Percentiles rank a stretch among this genome's conserved stretches.
Conservation (phyloP, 2,797 vertebrate species). For the Tinamus major region DNA sequence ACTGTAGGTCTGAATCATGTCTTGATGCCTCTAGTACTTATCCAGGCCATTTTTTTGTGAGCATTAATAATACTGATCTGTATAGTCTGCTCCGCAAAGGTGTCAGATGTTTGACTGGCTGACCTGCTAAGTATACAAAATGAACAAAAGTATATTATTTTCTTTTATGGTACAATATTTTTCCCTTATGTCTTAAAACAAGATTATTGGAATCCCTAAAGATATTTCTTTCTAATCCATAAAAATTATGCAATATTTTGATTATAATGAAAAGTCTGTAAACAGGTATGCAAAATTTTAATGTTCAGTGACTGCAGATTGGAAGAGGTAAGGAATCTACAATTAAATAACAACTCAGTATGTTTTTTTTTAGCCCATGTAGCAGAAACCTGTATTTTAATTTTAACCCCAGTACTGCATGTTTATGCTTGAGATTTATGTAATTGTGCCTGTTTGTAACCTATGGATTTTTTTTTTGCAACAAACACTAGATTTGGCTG, state of each 20-base stretch:
- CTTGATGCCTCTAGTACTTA: neutral
- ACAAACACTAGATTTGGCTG: neutral
- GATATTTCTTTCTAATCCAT: neutral
- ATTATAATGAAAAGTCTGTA: neutral
- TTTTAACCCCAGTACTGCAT: constrained; percentile 19
- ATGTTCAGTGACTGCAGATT: neutral
- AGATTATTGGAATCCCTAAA: neutral
- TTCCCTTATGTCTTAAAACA: neutral
- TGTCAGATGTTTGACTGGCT: neutral
- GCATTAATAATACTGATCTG: neutral
- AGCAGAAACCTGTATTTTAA: constrained; percentile 5
- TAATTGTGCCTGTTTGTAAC: neutral
- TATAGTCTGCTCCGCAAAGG: neutral
- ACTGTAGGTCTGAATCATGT: neutral
- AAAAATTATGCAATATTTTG: neutral
- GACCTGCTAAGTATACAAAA: neutral
- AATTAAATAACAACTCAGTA: neutral
- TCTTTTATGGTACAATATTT: neutral
- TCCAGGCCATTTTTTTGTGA: neutral
- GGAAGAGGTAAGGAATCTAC: neutral
- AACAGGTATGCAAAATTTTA: neutral
- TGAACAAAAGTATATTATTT: neutral
- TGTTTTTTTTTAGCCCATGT: neutral
- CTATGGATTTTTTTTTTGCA: neutral
- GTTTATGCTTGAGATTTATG: constrained; percentile 28